These are phyloP conservation scores for Andrena flavipes DNA, from an alignment of 2,888 invertebrate genomes.

Conservation along the genomic window DNA sequence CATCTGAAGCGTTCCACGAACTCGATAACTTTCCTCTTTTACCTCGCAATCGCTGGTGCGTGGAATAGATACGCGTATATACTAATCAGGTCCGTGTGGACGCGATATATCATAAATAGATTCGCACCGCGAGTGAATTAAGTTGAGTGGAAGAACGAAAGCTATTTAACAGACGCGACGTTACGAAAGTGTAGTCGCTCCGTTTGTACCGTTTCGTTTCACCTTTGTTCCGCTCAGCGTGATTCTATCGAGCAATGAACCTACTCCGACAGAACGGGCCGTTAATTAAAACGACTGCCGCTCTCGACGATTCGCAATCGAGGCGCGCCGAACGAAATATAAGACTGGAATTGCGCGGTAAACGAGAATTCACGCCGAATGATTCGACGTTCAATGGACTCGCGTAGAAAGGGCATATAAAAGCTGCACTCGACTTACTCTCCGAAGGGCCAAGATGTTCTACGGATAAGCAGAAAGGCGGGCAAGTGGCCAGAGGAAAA, in stretches of 20 bases:
- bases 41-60: not conserved
- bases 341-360: not conserved
- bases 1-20: not conserved
- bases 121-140: not conserved
- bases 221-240: not conserved
- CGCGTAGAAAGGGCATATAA: not conserved
- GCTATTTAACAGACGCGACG: too few species aligned
- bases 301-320: not conserved
- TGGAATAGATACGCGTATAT: not conserved
- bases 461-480: conserved; percentile 22
- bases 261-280: not conserved
- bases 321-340: not conserved
- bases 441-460: conserved; percentile 21
- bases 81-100: not conserved
- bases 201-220: not conserved
- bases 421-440: not conserved
- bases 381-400: not conserved
- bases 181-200: too few species aligned
- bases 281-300: conserved; percentile 7
- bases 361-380: conserved; percentile 22
- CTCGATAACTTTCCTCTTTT: not conserved
- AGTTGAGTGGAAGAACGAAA: too few species aligned
- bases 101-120: not conserved
- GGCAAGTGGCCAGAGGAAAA: not conserved
- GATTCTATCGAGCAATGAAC: not conserved